Base-by-base conservation (phyloP, 1,140 invertebrate genomes). In the Macrostomum lignano region DNA sequence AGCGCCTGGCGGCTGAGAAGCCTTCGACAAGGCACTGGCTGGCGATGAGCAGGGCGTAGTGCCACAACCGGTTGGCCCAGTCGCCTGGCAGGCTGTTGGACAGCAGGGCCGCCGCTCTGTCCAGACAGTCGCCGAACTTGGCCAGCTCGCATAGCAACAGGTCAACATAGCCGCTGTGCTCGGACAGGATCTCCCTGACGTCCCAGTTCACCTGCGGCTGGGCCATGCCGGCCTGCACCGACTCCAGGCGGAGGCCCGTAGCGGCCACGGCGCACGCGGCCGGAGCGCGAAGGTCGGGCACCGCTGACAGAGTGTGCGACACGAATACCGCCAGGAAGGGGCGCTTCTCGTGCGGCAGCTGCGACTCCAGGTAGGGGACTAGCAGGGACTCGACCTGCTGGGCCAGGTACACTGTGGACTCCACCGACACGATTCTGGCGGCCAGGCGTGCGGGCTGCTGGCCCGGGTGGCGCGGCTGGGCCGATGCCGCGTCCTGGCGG, bases 141-240 rank as follows among this genome's bases (percentile, higher is more conserved):
- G 21, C 25, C 15, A 42, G 38, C 35, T 64, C 64, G 44, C 54
- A 44, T 1, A 67, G 42, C 15, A 68, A 42, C 22, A 51, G 43
- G 42, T 69, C 66, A 7, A 70, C 62, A 53, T 96, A 96, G 7
- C 61, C 55, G 47, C 74, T 88, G 49, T 96, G 86, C 44, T 91
- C 75, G 15, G 76, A 81, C 61, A 78, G 81, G 0, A 98, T 76
- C 46, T 86, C 78, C 37, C 52, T 55, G 0, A 93, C 69, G 51
- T 93, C 81, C 86, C 86, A 98, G 51, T 78, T 74, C 2, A 88
- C 79, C n/a, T n/a, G n/a, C n/a, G n/a, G n/a, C n/a, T n/a, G n/a
- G n/a, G n/a, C n/a, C n/a, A n/a, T n/a, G 3, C 66, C 67, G 2
- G 37, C 36, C 71, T 96, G 88, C n/a, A 68, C 62, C 29, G 66